Conservation (phyloP, 2,113 vertebrate species). For the Phylloscopus trochilus region DNA sequence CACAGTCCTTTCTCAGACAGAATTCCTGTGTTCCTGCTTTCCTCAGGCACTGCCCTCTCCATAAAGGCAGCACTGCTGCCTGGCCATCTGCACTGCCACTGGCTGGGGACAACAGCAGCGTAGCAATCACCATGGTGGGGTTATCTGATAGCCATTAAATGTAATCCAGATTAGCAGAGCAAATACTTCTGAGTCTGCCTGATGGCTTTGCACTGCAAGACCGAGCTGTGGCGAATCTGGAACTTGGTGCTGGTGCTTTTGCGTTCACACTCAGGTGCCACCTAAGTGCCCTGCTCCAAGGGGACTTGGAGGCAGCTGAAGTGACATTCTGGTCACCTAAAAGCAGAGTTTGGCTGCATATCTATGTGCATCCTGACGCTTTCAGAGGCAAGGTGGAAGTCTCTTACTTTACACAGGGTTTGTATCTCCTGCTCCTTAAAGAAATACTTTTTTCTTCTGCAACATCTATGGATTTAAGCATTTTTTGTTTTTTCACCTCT, state of each 20-base stretch:
- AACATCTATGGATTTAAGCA: not conserved
- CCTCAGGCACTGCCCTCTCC: not conserved
- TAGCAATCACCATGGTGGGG: not conserved
- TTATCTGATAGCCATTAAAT: slow-evolving; percentile 61
- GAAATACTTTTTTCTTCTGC: not conserved
- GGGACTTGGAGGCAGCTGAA: not conserved
- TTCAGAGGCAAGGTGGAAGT: not conserved
- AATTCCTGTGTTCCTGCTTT: not conserved
- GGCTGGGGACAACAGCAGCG: not conserved
- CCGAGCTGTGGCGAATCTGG: slow-evolving; percentile 21
- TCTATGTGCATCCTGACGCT: not conserved
- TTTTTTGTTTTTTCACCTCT: not conserved
- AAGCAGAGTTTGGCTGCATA: not conserved
- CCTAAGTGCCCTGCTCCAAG: not conserved
- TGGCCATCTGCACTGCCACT: not conserved
- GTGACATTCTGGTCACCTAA: not conserved
- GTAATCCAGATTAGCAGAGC: slow-evolving; percentile 41
- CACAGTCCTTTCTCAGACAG: not conserved
- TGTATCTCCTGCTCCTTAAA: not conserved
- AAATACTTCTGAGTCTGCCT: slow-evolving; percentile 38
- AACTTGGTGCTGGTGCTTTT: not conserved
- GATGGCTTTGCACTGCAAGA: not conserved
- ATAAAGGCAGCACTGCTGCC: not conserved
- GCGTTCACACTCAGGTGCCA: not conserved
- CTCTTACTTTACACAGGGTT: not conserved